A percentile compares a stretch with the other conserved stretches of the same genome.
phyloP scores from a whole-genome alignment of 2,888 invertebrate species.

The Galeopsomyia nigrocyanea region DNA sequence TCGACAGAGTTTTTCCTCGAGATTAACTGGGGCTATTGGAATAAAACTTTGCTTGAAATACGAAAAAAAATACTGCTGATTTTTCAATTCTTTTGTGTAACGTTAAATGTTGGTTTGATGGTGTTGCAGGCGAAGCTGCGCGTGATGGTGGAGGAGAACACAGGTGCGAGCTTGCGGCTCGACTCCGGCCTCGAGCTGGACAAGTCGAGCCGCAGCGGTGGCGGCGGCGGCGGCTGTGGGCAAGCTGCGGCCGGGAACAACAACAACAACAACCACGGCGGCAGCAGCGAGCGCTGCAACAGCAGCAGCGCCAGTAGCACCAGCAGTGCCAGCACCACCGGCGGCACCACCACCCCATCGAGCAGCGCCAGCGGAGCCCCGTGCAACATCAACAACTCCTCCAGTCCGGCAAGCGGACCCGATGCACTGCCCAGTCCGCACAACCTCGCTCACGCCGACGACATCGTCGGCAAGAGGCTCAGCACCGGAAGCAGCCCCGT shows the following conservation, averaged over 20 bases:
- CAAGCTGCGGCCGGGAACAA: slow-evolving; percentile 67
- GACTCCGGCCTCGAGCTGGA: slow-evolving; percentile 73
- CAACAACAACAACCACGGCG: slow-evolving; percentile 55
- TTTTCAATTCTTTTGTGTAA: too few species aligned
- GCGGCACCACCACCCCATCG: slow-evolving; percentile 50
- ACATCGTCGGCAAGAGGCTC: slow-evolving; percentile 58
- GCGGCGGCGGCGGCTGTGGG: slow-evolving; percentile 72
- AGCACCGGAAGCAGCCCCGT: slow-evolving; percentile 65
- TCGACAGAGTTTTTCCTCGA: too few species aligned
- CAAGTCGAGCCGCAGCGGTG: slow-evolving; percentile 74
- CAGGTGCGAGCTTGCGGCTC: slow-evolving; percentile 70
- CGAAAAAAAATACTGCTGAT: too few species aligned
- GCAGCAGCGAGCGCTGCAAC: slow-evolving; percentile 50
- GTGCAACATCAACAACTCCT: slow-evolving; percentile 61
- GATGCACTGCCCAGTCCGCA: slow-evolving; percentile 44
- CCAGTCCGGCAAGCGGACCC: slow-evolving; percentile 53
- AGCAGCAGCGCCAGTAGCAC: slow-evolving; percentile 55
- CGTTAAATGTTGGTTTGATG: background rate
- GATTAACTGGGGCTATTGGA: too few species aligned
- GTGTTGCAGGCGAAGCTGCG: slow-evolving; percentile 79
- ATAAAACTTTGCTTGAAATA: too few species aligned
- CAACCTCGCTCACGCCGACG: slow-evolving; percentile 46
- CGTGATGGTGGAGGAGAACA: slow-evolving; percentile 92
- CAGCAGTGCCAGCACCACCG: slow-evolving; percentile 58
- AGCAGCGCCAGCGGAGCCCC: slow-evolving; percentile 51